These are phyloP conservation scores for Drosophila pandora DNA, from an alignment of 1,140 invertebrate genomes.

Conservation along the genomic window DNA sequence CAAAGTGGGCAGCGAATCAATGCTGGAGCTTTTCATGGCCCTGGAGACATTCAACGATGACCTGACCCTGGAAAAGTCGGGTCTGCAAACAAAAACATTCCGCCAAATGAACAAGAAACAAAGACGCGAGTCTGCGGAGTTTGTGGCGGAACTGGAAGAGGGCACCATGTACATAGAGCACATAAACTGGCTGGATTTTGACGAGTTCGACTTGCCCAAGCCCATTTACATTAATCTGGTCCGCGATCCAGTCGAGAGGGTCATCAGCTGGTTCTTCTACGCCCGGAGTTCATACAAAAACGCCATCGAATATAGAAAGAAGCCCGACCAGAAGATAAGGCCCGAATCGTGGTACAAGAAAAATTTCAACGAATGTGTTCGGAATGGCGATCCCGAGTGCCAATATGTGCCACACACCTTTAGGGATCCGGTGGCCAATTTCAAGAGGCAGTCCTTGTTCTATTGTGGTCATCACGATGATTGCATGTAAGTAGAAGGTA, in stretches of 20 bases:
- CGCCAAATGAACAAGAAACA: conserved; percentile 28
- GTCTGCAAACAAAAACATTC: conserved; percentile 12
- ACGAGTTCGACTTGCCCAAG: conserved; percentile 90
- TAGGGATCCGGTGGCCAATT: conserved; percentile 90
- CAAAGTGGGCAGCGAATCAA: conserved; percentile 93
- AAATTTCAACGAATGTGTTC: conserved; percentile 94
- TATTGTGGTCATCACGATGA: conserved; percentile 93
- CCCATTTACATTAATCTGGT: conserved; percentile 96
- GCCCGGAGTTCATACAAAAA: conserved; percentile 94
- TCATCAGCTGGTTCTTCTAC: conserved; percentile 95
- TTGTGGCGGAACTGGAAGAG: conserved; percentile 46
- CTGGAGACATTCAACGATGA: conserved; percentile 66
- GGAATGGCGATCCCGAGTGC: conserved; percentile 93
- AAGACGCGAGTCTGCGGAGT: conserved; percentile 42
- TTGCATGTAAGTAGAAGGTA: conserved; percentile 89
- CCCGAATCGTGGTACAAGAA: conserved; percentile 94
- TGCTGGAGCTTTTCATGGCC: conserved; percentile 92
- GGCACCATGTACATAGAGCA: conserved; percentile 74
- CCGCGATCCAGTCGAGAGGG: conserved; percentile 93
- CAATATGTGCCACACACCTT: conserved; percentile 91
- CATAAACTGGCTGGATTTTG: conserved; percentile 85
- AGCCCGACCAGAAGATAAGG: conserved; percentile 91
- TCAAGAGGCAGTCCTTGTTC: conserved; percentile 92
- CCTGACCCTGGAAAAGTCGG: conserved; percentile 68
- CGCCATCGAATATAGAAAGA: conserved; percentile 92